phyloP scores from a whole-genome alignment of 2,888 invertebrate species.

The Glyphotaelius pellucidus region DNA sequence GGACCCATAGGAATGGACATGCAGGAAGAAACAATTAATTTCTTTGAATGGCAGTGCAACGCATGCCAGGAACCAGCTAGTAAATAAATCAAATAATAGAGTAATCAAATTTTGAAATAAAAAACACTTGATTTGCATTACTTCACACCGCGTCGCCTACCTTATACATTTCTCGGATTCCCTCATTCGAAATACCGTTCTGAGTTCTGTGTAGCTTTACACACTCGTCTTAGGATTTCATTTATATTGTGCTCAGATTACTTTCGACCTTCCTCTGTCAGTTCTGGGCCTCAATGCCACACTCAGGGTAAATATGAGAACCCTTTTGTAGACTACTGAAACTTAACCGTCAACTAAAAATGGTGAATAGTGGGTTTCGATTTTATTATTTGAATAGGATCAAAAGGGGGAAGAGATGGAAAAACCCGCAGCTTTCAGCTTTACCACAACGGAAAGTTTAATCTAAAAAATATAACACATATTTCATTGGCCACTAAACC shows the following conservation, averaged over 20 bases:
- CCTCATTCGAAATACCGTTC: background rate
- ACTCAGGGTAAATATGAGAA: background rate
- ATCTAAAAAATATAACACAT: background rate
- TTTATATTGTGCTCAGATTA: background rate
- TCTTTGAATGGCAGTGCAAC: no score
- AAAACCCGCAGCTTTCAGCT: background rate
- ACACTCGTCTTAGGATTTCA: background rate
- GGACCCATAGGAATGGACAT: no score
- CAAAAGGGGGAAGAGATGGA: background rate
- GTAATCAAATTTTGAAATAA: no score
- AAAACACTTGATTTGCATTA: no score
- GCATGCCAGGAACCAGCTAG: no score
- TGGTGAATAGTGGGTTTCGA: background rate
- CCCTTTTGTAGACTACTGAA: background rate
- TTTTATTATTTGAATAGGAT: background rate
- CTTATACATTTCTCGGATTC: background rate
- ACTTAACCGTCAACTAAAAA: background rate
- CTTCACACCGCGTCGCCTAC: no score
- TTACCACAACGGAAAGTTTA: background rate
- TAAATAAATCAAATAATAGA: no score
- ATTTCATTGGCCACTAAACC: background rate
- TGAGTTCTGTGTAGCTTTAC: background rate
- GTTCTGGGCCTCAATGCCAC: background rate
- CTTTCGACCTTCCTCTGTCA: background rate
- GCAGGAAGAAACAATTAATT: no score